Conservation (phyloP, 2,888 invertebrate species). For the Metopia argyrocephala region DNA sequence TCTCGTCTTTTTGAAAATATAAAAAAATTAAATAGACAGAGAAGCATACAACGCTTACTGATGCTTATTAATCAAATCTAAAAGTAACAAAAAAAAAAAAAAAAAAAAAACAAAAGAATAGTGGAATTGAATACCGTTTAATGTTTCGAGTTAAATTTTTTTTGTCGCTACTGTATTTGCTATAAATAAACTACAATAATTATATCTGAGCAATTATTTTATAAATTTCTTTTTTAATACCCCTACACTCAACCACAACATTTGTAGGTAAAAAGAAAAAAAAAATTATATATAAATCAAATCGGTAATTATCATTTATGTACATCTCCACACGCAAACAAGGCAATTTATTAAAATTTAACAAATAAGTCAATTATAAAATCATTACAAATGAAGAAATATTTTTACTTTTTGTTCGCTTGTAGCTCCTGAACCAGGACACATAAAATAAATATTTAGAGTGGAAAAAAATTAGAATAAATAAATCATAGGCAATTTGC, state of each 20-base stretch:
- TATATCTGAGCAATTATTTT: too few species aligned
- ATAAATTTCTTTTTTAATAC: too few species aligned
- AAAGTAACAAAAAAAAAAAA: too few species aligned
- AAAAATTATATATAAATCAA: conserved; percentile 50
- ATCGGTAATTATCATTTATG: conserved; percentile 30
- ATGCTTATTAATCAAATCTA: too few species aligned
- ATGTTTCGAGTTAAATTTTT: too few species aligned
- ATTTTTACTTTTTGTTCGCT: conserved; percentile 30
- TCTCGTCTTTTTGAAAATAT: background rate
- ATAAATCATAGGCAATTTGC: background rate
- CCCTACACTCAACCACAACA: background rate
- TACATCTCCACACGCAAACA: background rate
- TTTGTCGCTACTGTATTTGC: too few species aligned
- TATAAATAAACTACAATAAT: too few species aligned
- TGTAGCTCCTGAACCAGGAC: conserved; percentile 17
- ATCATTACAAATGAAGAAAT: conserved; percentile 28
- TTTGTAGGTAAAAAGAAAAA: conserved; percentile 16
- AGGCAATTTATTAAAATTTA: background rate
- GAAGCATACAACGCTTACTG: too few species aligned
- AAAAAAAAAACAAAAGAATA: too few species aligned
- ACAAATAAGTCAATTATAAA: conserved; percentile 53
- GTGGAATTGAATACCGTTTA: too few species aligned
- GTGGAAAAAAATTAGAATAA: background rate
- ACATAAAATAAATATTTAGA: background rate
- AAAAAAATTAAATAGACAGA: conserved; percentile 6